phyloP scores from a whole-genome alignment of 2,797 vertebrate genomes.

The Ataeniobius toweri region DNA sequence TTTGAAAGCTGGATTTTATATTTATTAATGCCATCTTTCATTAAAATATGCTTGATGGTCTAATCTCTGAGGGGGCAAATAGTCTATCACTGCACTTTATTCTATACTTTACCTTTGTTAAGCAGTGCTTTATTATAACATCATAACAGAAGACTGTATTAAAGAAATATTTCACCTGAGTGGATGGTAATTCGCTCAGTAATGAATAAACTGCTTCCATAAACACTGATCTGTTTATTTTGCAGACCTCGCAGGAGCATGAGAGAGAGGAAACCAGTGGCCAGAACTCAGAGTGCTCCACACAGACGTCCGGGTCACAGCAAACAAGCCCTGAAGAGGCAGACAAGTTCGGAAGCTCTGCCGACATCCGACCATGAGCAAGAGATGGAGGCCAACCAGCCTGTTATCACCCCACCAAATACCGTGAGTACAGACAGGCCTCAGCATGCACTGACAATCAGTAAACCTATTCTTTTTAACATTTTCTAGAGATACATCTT shows the following conservation, averaged over 20 bases:
- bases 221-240: neutral
- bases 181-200: neutral
- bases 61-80: too few species aligned
- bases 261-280: slow-evolving; percentile 75
- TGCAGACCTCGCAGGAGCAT: slow-evolving; percentile 5
- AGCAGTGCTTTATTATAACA: too few species aligned
- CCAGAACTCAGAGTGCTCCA: slow-evolving; percentile 89
- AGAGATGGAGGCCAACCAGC: slow-evolving; percentile 13
- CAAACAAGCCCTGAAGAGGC: slow-evolving; percentile 66
- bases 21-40: neutral
- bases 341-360: slow-evolving; percentile 72
- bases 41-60: too few species aligned
- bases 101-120: too few species aligned
- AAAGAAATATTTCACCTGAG: neutral
- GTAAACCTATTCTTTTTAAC: neutral
- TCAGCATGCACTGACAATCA: neutral
- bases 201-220: neutral
- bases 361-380: slow-evolving; percentile 34
- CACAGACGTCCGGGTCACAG: slow-evolving; percentile 67
- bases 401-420: slow-evolving; percentile 52
- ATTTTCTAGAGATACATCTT: neutral
- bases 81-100: too few species aligned
- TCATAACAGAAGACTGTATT: too few species aligned
- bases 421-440: slow-evolving; percentile 60
- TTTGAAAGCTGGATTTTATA: neutral